These are phyloP conservation scores for Agrochola circellaris DNA, from an alignment of 2,888 invertebrate genomes.

Conservation along the genomic window DNA sequence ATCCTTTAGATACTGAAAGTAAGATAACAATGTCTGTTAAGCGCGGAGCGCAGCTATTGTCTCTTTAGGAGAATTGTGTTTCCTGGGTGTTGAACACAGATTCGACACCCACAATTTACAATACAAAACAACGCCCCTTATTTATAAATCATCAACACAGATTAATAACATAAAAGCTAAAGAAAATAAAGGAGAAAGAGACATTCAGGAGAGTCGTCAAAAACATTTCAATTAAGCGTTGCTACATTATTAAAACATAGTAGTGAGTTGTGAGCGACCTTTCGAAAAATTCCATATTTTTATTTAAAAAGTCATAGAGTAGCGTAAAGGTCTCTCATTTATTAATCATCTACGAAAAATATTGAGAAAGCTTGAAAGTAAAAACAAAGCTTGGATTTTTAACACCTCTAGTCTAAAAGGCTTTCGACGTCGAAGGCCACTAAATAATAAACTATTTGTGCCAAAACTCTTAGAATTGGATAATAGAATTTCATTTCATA, in stretches of 20 bases:
- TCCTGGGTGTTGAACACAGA: background rate
- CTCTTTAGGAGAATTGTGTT: background rate
- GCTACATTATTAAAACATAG: background rate
- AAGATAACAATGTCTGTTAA: background rate
- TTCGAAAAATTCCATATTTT: slow-evolving; percentile 21
- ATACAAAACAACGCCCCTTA: too few species aligned
- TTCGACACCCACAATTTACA: background rate
- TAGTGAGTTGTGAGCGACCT: background rate
- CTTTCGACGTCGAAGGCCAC: too few species aligned
- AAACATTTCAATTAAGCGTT: background rate
- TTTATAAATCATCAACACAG: background rate
- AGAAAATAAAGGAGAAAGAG: background rate
- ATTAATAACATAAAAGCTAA: background rate
- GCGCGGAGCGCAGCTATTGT: background rate
- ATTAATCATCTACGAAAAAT: slow-evolving; percentile 42
- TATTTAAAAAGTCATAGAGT: slow-evolving; percentile 28
- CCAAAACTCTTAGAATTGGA: too few species aligned
- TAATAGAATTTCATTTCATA: too few species aligned
- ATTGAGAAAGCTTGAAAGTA: slow-evolving; percentile 14
- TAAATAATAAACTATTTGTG: too few species aligned
- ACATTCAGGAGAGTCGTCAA: background rate
- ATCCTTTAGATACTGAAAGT: background rate
- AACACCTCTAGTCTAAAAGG: background rate
- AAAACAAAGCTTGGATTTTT: slow-evolving; percentile 37
- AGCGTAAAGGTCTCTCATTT: slow-evolving; percentile 12